These are phyloP conservation scores for Ligdia adustata DNA, from an alignment of 2,888 invertebrate species.

Conservation along the genomic window DNA sequence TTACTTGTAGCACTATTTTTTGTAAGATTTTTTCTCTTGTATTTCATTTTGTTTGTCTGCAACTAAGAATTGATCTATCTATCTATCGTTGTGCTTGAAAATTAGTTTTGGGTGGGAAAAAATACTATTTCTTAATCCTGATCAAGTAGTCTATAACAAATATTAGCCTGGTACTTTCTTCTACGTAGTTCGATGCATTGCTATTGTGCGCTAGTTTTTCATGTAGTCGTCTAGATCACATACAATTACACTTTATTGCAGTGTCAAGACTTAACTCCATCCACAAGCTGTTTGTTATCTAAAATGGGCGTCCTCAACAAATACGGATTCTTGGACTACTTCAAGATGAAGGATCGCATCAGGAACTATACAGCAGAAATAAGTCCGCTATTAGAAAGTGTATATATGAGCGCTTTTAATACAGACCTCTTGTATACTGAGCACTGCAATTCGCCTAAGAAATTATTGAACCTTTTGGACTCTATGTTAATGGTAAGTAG, in stretches of 20 bases:
- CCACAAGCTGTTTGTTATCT: constrained; percentile 59
- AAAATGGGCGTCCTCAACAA: constrained; percentile 69
- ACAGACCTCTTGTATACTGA: constrained; percentile 56
- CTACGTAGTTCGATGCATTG: too few relatives aligned
- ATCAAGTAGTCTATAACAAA: too few relatives aligned
- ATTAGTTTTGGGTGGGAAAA: too few relatives aligned
- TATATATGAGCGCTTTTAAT: constrained; percentile 52
- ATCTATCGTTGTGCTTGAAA: too few relatives aligned
- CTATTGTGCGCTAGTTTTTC: too few relatives aligned
- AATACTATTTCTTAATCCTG: too few relatives aligned
- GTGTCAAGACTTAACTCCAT: constrained; percentile 60
- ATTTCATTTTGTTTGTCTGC: too few relatives aligned
- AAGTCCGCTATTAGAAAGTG: constrained; percentile 37
- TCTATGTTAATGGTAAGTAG: constrained; percentile 66
- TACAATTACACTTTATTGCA: constrained; percentile 36
- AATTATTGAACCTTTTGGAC: constrained; percentile 68
- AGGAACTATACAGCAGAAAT: constrained; percentile 44
- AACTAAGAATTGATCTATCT: too few relatives aligned
- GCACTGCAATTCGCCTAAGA: constrained; percentile 65
- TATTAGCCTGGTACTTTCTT: too few relatives aligned
- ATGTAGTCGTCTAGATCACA: neutral
- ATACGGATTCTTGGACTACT: constrained; percentile 71
- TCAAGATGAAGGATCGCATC: constrained; percentile 66
- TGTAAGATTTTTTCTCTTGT: too few relatives aligned
- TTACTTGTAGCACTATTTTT: too few relatives aligned